Evolutionary conservation across 2,888 invertebrate species (phyloP).

Genomic region (Panzeria rudis): DNA sequence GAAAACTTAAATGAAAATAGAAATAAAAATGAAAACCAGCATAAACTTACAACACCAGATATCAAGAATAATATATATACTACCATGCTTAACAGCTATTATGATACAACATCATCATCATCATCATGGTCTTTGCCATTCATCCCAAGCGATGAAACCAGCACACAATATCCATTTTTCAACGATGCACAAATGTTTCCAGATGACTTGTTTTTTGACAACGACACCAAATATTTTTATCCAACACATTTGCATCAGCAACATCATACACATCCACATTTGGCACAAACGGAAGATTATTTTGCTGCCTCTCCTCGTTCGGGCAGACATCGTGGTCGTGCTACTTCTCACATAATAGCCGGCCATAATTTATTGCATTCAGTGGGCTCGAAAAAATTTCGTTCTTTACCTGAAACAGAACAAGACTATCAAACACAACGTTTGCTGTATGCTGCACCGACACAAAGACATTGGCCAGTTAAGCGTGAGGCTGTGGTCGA

Average conservation of each 20-base stretch:
- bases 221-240: constrained; percentile 45
- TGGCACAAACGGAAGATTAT: constrained; percentile 34
- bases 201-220: constrained; percentile 60
- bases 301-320: constrained; percentile 77
- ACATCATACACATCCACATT: neutral
- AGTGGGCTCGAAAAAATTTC: constrained; percentile 76
- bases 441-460: constrained; percentile 69
- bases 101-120: neutral
- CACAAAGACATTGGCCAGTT: constrained; percentile 87
- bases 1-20: neutral
- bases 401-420: constrained; percentile 80
- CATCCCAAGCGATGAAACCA: neutral
- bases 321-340: constrained; percentile 80
- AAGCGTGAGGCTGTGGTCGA: constrained; percentile 92
- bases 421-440: constrained; percentile 75
- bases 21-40: constrained; percentile 1
- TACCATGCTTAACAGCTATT: neutral
- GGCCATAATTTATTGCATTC: constrained; percentile 56
- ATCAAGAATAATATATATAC: neutral
- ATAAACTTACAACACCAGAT: constrained; percentile 1
- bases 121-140: neutral
- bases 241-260: constrained; percentile 12
- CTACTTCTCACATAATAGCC: constrained; percentile 60
- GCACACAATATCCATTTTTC: constrained; percentile 9
- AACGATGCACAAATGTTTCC: neutral